Conservation (phyloP, 1,140 invertebrate species). For the Cydia pomonella region DNA sequence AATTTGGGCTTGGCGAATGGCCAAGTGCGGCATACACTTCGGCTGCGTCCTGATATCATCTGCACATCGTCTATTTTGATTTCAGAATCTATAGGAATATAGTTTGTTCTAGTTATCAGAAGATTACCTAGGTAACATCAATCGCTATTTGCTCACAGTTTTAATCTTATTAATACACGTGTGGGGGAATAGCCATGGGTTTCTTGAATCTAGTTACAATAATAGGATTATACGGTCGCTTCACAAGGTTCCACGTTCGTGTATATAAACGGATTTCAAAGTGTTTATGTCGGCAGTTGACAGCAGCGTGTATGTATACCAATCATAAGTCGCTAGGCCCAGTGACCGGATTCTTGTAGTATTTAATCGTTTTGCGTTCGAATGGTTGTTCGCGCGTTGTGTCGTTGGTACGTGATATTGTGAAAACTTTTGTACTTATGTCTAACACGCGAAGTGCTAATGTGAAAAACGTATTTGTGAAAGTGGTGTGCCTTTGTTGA, state of each 20-base stretch:
- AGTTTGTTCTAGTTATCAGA: slow-evolving; percentile 76
- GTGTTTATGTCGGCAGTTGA: slow-evolving; percentile 82
- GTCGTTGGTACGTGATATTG: slow-evolving; percentile 65
- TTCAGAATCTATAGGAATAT: too few relatives aligned
- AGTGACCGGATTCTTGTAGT: slow-evolving; percentile 80
- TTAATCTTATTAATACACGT: slow-evolving; percentile 81
- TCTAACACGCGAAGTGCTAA: slow-evolving; percentile 45
- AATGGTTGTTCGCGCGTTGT: slow-evolving; percentile 74
- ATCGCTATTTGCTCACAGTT: slow-evolving; percentile 80
- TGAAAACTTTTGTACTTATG: slow-evolving; percentile 50
- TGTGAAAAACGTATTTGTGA: slow-evolving; percentile 74
- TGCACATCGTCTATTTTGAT: too few relatives aligned
- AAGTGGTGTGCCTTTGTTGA: slow-evolving; percentile 80
- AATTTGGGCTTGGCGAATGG: too few relatives aligned
- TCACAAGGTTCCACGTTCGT: slow-evolving; percentile 78
- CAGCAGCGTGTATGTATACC: slow-evolving; percentile 81
- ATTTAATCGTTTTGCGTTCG: slow-evolving; percentile 75
- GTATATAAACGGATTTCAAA: slow-evolving; percentile 81
- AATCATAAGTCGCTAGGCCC: slow-evolving; percentile 81
- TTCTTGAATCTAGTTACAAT: slow-evolving; percentile 82
- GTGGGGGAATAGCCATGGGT: slow-evolving; percentile 77
- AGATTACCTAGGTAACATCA: slow-evolving; percentile 80
- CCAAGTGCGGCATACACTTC: too few relatives aligned
- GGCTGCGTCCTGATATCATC: too few relatives aligned
- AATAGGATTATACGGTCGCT: slow-evolving; percentile 79